These are phyloP conservation scores for Psylliodes chrysocephalus DNA, from an alignment of 2,888 invertebrate genomes.

Conservation along the genomic window DNA sequence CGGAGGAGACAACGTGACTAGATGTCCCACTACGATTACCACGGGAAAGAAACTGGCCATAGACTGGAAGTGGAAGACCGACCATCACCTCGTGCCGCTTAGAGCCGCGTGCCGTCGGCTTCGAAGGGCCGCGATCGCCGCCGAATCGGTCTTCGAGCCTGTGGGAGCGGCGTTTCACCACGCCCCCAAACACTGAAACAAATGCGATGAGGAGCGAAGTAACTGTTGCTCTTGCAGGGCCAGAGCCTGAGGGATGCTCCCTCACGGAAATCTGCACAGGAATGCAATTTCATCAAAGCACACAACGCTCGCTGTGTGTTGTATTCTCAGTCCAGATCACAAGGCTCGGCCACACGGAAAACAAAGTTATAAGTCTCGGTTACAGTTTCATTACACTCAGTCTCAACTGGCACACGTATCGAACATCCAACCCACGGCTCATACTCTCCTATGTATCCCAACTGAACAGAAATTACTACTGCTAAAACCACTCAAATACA, in stretches of 20 bases:
- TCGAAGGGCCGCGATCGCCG: constrained; percentile 50
- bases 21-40: constrained; percentile 39
- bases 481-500: no score
- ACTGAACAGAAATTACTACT: constrained; percentile 29
- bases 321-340: constrained; percentile 62
- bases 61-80: constrained; percentile 47
- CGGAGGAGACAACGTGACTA: constrained; percentile 3
- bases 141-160: constrained; percentile 58
- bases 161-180: constrained; percentile 62
- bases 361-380: constrained; percentile 65
- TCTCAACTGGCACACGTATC: constrained; percentile 50
- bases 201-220: constrained; percentile 62
- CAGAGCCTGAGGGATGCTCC: constrained; percentile 56
- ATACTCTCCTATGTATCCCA: constrained; percentile 23
- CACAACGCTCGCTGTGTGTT: constrained; percentile 59
- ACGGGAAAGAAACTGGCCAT: constrained; percentile 50
- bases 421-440: constrained; percentile 12
- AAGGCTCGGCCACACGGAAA: constrained; percentile 64
- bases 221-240: constrained; percentile 64
- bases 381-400: constrained; percentile 63
- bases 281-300: constrained; percentile 66
- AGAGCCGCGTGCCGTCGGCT: constrained; percentile 48
- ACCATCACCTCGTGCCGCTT: constrained; percentile 37
- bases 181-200: constrained; percentile 62
- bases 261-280: constrained; percentile 66